Base-by-base conservation (phyloP, 2,797 vertebrate species). In the Danionella dracula region DNA sequence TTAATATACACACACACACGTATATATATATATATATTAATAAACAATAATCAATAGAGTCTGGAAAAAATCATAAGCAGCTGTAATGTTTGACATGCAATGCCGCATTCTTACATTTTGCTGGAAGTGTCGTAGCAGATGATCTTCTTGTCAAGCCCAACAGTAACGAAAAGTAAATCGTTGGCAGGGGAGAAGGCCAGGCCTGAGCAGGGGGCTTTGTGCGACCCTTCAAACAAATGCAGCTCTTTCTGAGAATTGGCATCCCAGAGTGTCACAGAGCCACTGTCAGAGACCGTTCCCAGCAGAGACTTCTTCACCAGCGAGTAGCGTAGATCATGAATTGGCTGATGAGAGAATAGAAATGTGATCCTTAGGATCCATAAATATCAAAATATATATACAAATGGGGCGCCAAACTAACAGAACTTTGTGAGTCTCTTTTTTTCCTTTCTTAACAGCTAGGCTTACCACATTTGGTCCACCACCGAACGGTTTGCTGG, bases 101-200 rank as follows among this genome's bases (percentile, higher is more conserved):
- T 27, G 23, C n/a, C n/a, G 29, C 21, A 20, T 4, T 11, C 35
- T 40, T 84, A 97, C 96, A 92, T 95, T 87, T 94, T 98, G 88
- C 93, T 96, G 75, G 90, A 87, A 0, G 92, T 92, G 81, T 99
- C 97, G 75, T 97, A 99, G 70, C 94, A 95, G 86, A 96, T 82
- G 59, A 99, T 92, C 89, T 93, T 95, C 87, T 99, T 99, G 86
- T 99, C 97, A 79, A 99, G 83, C 37, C 97, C 96, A 23, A 95
- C 89, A 31, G 93, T 97, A 79, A 95, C 92, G 77, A 97, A 88
- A 13, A 99, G 87, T 77, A 99, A 76, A 32, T 98, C 94, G 54
- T 92, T 97, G 82, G 93, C 89, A 1, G 97, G 96, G 58, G 97
- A 99, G 86, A 99, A 99, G 72, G 90, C 90, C 65, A 99, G 83